Evolutionary conservation across 1,140 invertebrate genomes (phyloP).

Genomic region (Anagrus nilaparvatae): DNA sequence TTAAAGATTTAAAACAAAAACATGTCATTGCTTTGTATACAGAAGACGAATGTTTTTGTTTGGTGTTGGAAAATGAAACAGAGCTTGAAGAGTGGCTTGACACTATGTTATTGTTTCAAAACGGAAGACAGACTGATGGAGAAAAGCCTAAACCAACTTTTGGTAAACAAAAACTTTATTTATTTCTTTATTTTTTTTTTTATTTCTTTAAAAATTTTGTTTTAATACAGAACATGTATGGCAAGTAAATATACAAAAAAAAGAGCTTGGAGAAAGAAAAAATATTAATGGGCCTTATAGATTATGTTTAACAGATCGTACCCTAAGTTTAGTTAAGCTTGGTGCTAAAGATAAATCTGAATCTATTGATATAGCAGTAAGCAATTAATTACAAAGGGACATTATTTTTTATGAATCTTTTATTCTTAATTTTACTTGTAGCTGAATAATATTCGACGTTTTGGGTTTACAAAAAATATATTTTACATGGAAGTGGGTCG

Average conservation of each 20-base stretch:
- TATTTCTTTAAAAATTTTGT: not conserved
- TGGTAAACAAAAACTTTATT: slow-evolving; percentile 41
- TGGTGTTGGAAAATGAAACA: slow-evolving; percentile 69
- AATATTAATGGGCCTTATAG: slow-evolving; percentile 72
- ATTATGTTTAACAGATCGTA: slow-evolving; percentile 75
- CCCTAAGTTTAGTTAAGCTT: slow-evolving; percentile 69
- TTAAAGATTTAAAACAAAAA: slow-evolving; percentile 73
- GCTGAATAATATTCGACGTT: slow-evolving; percentile 46
- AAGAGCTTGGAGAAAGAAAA: slow-evolving; percentile 60
- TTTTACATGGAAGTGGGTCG: slow-evolving; percentile 92
- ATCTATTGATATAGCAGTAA: slow-evolving; percentile 51
- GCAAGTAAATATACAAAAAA: slow-evolving; percentile 78
- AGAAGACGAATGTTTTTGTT: slow-evolving; percentile 76
- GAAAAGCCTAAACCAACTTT: slow-evolving; percentile 52
- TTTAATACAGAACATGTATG: slow-evolving; percentile 76
- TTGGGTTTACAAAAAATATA: slow-evolving; percentile 75
- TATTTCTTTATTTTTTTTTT: not conserved
- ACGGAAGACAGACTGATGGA: slow-evolving; percentile 54
- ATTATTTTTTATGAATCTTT: not conserved
- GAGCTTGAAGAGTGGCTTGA: slow-evolving; percentile 77
- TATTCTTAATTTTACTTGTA: slow-evolving; percentile 12
- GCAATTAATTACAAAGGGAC: slow-evolving; percentile 13
- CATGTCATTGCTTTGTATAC: slow-evolving; percentile 81
- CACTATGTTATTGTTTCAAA: slow-evolving; percentile 61
- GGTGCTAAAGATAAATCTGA: slow-evolving; percentile 52